phyloP scores from a whole-genome alignment of 2,888 invertebrate species.

The Urechis unicinctus region DNA sequence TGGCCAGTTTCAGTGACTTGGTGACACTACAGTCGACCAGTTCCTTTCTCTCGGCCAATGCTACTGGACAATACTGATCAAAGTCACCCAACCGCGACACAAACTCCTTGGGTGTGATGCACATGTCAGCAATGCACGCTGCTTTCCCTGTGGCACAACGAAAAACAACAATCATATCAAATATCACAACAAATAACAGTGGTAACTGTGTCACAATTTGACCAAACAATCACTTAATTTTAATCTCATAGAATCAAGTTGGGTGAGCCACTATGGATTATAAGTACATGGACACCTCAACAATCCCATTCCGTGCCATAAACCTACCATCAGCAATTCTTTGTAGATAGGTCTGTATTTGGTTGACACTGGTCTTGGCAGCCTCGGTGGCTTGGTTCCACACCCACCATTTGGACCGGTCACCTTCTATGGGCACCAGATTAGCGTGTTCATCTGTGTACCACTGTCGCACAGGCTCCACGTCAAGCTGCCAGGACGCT shows the following conservation, averaged over 20 bases:
- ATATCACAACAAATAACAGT: no score
- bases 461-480: conserved; percentile 35
- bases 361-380: conserved; percentile 36
- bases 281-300: no score
- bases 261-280: no score
- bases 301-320: no score
- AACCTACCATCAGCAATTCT: conserved; percentile 36
- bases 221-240: neutral
- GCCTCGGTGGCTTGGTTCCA: conserved; percentile 39
- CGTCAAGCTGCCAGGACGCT: conserved; percentile 33
- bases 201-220: no score
- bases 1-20: conserved; percentile 38
- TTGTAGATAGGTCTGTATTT: conserved; percentile 47
- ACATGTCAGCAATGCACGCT: conserved; percentile 47
- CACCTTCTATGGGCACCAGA: conserved; percentile 29
- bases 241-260: neutral
- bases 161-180: neutral
- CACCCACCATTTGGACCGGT: conserved; percentile 48
- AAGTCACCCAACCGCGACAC: conserved; percentile 42
- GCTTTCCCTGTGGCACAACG: conserved; percentile 34
- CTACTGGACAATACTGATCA: conserved; percentile 50
- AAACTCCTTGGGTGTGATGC: conserved; percentile 49
- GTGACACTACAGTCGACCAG: conserved; percentile 45
- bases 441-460: conserved; percentile 46
- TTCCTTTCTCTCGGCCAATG: conserved; percentile 40